Conservation (phyloP, 2,797 vertebrate species). For the Chromis chromis region DNA sequence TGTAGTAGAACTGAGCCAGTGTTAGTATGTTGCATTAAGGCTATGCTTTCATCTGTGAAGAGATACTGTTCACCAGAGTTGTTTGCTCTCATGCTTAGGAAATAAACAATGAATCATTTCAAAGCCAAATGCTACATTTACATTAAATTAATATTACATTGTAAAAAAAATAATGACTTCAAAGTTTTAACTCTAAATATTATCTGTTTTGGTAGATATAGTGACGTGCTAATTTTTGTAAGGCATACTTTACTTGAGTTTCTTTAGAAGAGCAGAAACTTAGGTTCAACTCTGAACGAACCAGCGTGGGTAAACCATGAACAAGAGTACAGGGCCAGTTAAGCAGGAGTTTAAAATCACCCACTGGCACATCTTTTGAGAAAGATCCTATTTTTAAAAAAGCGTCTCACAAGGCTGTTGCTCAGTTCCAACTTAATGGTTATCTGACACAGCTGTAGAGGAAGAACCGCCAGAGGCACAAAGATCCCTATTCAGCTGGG, state of each 20-base stretch:
- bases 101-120: conserved; percentile 40
- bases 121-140: conserved; percentile 21
- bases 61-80: conserved; percentile 43
- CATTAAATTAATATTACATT: conserved; percentile 14
- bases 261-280: too few relatives aligned
- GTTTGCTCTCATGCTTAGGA: conserved; percentile 36
- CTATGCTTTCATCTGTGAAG: conserved; percentile 70
- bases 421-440: conserved; percentile 15
- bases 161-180: not conserved
- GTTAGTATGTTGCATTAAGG: conserved; percentile 64
- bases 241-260: too few relatives aligned
- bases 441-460: conserved; percentile 29
- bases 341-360: not conserved
- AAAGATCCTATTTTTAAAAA: conserved; percentile 14
- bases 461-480: conserved; percentile 36
- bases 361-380: not conserved
- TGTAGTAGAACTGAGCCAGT: conserved; percentile 62
- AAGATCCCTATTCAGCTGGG: conserved; percentile 49
- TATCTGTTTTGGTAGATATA: not conserved
- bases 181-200: conserved; percentile 5
- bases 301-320: not conserved
- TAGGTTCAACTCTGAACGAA: not conserved
- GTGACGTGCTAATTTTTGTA: not conserved
- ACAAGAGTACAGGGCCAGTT: not conserved
- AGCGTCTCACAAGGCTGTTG: conserved; percentile 15